phyloP scores from a whole-genome alignment of 2,797 vertebrate species.

The Myotis pilosus region DNA sequence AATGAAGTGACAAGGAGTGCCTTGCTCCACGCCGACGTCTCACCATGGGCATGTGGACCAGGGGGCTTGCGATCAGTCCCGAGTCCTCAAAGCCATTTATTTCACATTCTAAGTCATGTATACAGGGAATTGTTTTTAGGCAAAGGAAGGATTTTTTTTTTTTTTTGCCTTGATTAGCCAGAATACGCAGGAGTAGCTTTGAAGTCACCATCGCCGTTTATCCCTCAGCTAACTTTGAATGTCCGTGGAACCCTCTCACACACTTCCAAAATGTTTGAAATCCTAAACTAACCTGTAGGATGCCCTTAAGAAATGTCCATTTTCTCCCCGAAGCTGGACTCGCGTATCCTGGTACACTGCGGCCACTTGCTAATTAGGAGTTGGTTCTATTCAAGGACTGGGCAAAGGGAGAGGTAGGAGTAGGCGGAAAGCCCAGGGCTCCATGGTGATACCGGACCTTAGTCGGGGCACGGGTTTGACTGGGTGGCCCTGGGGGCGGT shows the following conservation, averaged over 20 bases:
- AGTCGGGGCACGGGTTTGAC: too few species aligned
- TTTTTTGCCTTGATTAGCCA: neutral
- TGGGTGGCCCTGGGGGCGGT: neutral
- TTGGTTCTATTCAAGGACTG: neutral
- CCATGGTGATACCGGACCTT: too few species aligned
- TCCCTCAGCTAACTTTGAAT: neutral
- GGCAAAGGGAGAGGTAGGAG: neutral
- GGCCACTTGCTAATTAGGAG: neutral
- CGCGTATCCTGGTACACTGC: neutral
- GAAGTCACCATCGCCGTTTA: neutral
- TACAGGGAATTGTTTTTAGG: neutral
- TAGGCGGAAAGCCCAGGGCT: neutral
- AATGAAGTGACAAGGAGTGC: neutral
- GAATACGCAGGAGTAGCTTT: neutral
- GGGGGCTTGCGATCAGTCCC: neutral
- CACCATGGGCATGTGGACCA: fast-evolving
- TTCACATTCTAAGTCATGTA: neutral
- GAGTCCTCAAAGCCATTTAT: neutral
- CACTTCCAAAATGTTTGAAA: neutral
- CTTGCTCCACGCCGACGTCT: fast-evolving
- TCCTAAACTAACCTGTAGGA: neutral
- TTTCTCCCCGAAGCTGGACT: neutral
- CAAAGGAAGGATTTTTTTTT: neutral
- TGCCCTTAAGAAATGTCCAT: neutral
- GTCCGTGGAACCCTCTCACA: neutral